Percentiles rank a stretch among this genome's conserved stretches.
phyloP scores from a whole-genome alignment of 2,113 vertebrate genomes.

The Stigmatopora argus region DNA sequence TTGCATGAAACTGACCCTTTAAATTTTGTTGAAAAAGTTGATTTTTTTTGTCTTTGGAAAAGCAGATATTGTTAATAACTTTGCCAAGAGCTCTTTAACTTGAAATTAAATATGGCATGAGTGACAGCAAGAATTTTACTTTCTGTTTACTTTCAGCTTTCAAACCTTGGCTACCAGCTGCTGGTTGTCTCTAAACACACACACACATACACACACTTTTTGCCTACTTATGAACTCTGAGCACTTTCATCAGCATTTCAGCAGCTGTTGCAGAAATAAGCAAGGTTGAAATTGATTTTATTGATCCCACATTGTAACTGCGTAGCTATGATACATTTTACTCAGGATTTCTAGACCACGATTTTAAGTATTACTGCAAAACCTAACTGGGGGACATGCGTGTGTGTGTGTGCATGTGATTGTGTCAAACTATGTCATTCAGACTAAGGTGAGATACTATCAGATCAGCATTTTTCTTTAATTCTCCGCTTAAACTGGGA shows the following conservation, averaged over 20 bases:
- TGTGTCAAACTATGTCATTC: background rate
- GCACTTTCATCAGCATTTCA: slow-evolving; percentile 16
- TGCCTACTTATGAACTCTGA: slow-evolving; percentile 1
- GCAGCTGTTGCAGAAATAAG: background rate
- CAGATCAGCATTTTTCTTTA: slow-evolving; percentile 2
- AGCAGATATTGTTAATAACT: background rate
- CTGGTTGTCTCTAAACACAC: background rate
- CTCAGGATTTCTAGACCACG: background rate
- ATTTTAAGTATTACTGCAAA: background rate
- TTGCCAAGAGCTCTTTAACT: background rate
- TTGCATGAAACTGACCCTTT: too few species aligned
- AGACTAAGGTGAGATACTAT: slow-evolving; percentile 7
- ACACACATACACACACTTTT: background rate
- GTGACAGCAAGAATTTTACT: background rate
- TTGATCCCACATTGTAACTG: slow-evolving; percentile 18
- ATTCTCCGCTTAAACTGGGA: slow-evolving; percentile 14
- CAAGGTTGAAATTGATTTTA: slow-evolving; percentile 11
- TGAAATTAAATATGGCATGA: background rate
- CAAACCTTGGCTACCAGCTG: background rate
- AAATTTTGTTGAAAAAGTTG: too few species aligned
- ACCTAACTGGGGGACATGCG: background rate
- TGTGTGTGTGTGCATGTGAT: background rate
- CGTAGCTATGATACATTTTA: slow-evolving; percentile 10
- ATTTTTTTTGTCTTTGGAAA: background rate
- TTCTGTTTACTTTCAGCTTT: background rate